Percentiles rank a stretch among this genome's conserved stretches.
These are phyloP conservation scores for Sinocyclocheilus anshuiensis DNA, from an alignment of 2,113 vertebrate species.

Conservation along the genomic window DNA sequence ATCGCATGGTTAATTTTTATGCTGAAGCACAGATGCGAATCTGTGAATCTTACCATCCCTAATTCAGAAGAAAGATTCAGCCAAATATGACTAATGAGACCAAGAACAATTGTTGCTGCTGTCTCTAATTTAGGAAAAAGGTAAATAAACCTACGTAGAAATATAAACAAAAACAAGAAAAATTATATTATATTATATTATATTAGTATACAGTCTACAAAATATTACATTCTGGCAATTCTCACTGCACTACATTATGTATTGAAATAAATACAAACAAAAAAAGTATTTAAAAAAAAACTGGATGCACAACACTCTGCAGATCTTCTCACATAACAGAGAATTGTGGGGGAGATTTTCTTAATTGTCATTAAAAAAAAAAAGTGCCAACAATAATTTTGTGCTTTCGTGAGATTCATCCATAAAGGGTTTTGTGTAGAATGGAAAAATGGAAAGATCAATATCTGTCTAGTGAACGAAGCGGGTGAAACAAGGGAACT, in stretches of 20 bases:
- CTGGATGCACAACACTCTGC: too few species aligned
- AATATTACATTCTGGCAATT: too few species aligned
- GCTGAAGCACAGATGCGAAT: too few species aligned
- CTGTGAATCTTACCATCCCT: too few species aligned
- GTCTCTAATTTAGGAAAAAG: neutral
- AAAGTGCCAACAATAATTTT: neutral
- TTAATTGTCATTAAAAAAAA: neutral
- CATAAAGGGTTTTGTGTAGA: neutral
- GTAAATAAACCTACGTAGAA: neutral
- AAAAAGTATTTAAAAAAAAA: too few species aligned
- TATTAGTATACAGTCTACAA: too few species aligned
- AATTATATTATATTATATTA: neutral
- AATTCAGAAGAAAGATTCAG: neutral
- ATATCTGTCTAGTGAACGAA: neutral
- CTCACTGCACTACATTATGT: too few species aligned
- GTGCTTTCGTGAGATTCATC: neutral
- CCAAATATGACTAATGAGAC: neutral
- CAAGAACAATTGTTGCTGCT: neutral
- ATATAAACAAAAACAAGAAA: too few species aligned
- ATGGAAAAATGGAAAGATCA: neutral
- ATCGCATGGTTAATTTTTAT: too few species aligned
- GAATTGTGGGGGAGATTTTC: neutral
- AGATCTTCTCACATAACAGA: neutral
- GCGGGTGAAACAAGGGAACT: neutral
- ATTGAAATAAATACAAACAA: too few species aligned